Percentiles rank a stretch among this genome's conserved stretches.
phyloP scores from a whole-genome alignment of 2,797 vertebrate species.

The Urosaurus nigricauda region DNA sequence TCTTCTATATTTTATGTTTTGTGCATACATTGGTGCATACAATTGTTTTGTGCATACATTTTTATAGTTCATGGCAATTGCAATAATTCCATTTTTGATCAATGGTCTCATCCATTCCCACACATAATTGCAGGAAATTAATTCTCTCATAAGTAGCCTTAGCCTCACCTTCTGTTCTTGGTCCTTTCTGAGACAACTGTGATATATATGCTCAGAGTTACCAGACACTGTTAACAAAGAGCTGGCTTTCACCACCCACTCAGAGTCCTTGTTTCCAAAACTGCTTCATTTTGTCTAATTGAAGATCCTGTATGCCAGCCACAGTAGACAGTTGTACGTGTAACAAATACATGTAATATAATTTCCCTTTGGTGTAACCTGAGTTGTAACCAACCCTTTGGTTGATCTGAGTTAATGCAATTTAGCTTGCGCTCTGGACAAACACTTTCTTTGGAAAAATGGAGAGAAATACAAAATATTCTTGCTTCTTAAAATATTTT shows the following conservation, averaged over 20 bases:
- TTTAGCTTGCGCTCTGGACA: not conserved
- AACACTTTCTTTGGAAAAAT: not conserved
- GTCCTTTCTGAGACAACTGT: conserved; percentile 72
- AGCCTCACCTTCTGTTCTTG: conserved; percentile 75
- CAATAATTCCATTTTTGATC: conserved; percentile 56
- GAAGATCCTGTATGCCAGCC: conserved; percentile 72
- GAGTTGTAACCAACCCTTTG: not conserved
- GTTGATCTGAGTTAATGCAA: not conserved
- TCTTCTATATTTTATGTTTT: conserved; percentile 52
- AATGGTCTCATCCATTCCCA: conserved; percentile 66
- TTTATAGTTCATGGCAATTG: conserved; percentile 55
- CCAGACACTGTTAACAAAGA: conserved; percentile 80
- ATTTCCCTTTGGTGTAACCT: conserved; percentile 54
- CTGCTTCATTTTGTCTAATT: conserved; percentile 76
- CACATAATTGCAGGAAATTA: conserved; percentile 56
- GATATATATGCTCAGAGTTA: conserved; percentile 78
- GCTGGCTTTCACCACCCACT: conserved; percentile 72
- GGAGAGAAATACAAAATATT: not conserved
- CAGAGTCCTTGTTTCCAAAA: conserved; percentile 71
- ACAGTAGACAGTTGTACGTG: conserved; percentile 54
- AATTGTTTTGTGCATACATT: conserved; percentile 37
- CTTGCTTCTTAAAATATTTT: not conserved
- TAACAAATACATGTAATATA: conserved; percentile 65
- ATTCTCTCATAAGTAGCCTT: conserved; percentile 62
- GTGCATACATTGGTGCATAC: conserved; percentile 40